Conservation (phyloP, 2,888 invertebrate species). For the Muschampia plurimacula region DNA sequence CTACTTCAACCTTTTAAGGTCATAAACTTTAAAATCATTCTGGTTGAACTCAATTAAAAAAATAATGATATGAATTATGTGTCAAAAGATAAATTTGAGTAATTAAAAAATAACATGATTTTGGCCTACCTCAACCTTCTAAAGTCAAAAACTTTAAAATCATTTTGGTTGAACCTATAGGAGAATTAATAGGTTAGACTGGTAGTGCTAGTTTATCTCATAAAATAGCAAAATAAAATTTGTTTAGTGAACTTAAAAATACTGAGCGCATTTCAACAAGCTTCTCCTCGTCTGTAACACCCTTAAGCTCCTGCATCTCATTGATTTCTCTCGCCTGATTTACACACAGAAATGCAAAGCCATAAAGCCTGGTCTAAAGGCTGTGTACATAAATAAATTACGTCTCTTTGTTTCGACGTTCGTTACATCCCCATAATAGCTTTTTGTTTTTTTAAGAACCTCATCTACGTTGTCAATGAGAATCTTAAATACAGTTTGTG, state of each 20-base stretch:
- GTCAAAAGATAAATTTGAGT: no score
- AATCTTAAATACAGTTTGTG: constrained; percentile 5
- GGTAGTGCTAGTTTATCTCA: no score
- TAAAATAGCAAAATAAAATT: no score
- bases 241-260: not conserved
- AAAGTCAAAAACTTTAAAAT: no score
- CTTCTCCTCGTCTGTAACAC: constrained; percentile 15
- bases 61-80: no score
- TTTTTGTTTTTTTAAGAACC: constrained; percentile 16
- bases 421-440: constrained; percentile 31
- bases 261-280: not conserved
- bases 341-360: constrained; percentile 34
- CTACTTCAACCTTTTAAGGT: no score
- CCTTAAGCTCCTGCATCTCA: constrained; percentile 28
- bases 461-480: constrained; percentile 8
- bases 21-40: no score
- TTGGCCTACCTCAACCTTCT: no score
- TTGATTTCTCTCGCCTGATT: constrained; percentile 35
- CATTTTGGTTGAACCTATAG: no score
- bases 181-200: no score
- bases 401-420: constrained; percentile 29
- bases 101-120: no score
- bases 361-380: constrained; percentile 26
- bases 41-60: no score
- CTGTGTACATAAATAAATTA: constrained; percentile 35